A percentile compares a stretch with the other conserved stretches of the same genome.
These are phyloP conservation scores for Aquatica leii DNA, from an alignment of 2,888 invertebrate species.

Conservation along the genomic window DNA sequence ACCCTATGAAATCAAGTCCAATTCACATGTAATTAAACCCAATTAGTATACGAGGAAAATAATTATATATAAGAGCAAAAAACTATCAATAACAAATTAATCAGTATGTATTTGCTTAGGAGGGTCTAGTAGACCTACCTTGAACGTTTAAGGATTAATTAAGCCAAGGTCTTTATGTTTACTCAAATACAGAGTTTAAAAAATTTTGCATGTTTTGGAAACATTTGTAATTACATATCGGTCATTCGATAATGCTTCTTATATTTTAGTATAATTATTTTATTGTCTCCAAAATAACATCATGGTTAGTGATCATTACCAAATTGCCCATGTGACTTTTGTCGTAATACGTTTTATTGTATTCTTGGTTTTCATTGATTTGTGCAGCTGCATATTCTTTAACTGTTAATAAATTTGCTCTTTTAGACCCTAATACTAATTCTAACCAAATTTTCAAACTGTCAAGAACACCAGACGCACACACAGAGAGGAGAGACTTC, in stretches of 20 bases:
- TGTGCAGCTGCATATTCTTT: neutral
- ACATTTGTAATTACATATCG: slow-evolving; percentile 7
- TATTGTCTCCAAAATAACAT: slow-evolving; percentile 8
- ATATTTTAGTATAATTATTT: slow-evolving; percentile 10
- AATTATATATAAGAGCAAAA: too few species aligned
- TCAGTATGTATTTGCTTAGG: too few species aligned
- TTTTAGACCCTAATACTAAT: neutral
- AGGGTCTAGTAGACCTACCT: too few species aligned
- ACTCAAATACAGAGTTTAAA: neutral
- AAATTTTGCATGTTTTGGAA: neutral
- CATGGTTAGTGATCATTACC: neutral
- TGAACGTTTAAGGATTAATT: too few species aligned
- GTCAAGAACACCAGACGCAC: slow-evolving; percentile 38
- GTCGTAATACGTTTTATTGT: neutral
- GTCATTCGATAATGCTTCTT: slow-evolving; percentile 4
- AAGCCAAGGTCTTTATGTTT: neutral
- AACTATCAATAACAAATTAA: too few species aligned
- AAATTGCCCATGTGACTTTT: neutral
- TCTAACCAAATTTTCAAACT: neutral
- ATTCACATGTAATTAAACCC: too few species aligned
- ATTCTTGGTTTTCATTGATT: too few species aligned
- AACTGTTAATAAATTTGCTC: neutral
- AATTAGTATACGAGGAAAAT: too few species aligned
- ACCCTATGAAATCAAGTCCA: too few species aligned
- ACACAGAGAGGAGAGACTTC: too few species aligned